These are phyloP conservation scores for Seison nebaliae DNA, from an alignment of 1,140 invertebrate genomes.

Conservation along the genomic window DNA sequence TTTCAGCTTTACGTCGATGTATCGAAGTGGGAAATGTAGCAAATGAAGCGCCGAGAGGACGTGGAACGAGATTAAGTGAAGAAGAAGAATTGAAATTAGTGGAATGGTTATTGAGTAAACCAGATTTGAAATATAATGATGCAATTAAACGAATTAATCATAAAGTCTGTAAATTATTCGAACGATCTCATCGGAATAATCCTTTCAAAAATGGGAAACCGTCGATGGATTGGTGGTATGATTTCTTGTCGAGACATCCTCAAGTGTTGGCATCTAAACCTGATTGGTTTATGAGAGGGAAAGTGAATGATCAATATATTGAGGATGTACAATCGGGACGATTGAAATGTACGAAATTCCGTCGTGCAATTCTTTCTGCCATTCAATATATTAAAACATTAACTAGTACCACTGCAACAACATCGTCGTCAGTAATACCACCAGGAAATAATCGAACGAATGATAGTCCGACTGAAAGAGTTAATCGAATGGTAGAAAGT, in stretches of 20 bases:
- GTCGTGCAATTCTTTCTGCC: constrained; percentile 5
- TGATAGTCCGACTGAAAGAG: too few relatives aligned
- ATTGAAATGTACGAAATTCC: constrained; percentile 12
- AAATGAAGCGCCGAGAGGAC: constrained; percentile 8
- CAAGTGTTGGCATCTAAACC: constrained; percentile 13
- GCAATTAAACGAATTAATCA: constrained; percentile 12
- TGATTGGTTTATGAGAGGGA: constrained; percentile 12
- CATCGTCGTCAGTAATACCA: too few relatives aligned
- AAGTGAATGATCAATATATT: constrained; percentile 13
- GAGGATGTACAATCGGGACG: constrained; percentile 11
- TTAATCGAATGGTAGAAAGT: too few relatives aligned
- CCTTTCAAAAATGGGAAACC: constrained; percentile 12
- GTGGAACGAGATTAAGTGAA: constrained; percentile 7
- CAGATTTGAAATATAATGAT: constrained; percentile 11
- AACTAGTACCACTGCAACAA: too few relatives aligned
- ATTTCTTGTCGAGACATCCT: constrained; percentile 11
- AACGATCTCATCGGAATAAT: constrained; percentile 3
- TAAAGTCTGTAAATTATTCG: constrained; percentile 10
- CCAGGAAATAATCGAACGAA: too few relatives aligned
- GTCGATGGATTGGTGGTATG: constrained; percentile 13
- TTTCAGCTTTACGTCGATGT: constrained; percentile 6
- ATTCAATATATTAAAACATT: constrained; percentile 12
- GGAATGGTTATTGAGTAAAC: constrained; percentile 11
- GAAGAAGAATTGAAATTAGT: constrained; percentile 9
- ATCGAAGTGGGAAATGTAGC: constrained; percentile 4